Evolutionary conservation across 1,140 invertebrate genomes (phyloP).

Genomic region (Euura lappo): DNA sequence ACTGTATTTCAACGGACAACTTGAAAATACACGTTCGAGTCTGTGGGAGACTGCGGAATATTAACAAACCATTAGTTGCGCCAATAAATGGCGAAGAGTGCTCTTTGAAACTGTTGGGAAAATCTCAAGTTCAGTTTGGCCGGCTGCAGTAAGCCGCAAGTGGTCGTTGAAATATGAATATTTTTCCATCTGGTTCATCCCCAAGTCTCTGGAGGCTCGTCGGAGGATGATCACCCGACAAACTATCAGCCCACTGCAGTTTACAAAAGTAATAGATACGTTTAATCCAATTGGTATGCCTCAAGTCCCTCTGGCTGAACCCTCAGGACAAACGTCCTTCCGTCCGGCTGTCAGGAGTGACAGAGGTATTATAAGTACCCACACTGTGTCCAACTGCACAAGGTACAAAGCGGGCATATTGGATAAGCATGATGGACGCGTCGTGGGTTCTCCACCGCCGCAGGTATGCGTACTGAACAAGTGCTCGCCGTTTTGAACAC

Average conservation of each 20-base stretch:
- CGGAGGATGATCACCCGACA: neutral
- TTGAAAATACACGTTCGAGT: no score
- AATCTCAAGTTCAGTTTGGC: neutral
- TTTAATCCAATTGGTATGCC: slow-evolving; percentile 53
- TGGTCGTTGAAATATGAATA: neutral
- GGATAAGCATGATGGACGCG: neutral
- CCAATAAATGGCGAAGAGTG: neutral
- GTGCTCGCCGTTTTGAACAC: neutral
- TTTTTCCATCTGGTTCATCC: neutral
- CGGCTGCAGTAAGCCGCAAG: neutral
- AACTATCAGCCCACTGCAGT: neutral
- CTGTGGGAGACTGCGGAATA: neutral
- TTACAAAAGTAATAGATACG: slow-evolving; percentile 52
- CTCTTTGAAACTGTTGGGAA: neutral
- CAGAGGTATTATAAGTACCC: slow-evolving; percentile 3
- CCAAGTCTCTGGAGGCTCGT: neutral
- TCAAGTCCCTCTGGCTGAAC: neutral
- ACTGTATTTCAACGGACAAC: no score
- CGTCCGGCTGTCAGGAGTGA: neutral
- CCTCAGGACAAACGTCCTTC: neutral
- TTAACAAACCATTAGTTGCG: slow-evolving; percentile 2
- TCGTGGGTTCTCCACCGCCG: neutral
- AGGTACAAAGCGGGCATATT: neutral
- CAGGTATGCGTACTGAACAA: neutral
- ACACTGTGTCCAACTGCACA: neutral